A percentile compares a stretch with the other conserved stretches of the same genome.
These are phyloP conservation scores for Pipistrellus nathusii DNA, from an alignment of 2,797 vertebrate species.

Conservation along the genomic window DNA sequence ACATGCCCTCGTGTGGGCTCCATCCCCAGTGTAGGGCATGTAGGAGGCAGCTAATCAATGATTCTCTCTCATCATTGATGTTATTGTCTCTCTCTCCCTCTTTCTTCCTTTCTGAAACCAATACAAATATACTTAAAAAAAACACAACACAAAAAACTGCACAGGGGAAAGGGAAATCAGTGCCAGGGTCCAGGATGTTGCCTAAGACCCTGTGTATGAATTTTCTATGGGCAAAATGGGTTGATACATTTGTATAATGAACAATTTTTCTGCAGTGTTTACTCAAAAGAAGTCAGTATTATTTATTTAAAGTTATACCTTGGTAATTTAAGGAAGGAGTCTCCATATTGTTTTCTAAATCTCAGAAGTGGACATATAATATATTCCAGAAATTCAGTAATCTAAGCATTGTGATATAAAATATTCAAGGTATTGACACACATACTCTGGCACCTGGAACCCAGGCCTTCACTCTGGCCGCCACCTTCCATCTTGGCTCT, in stretches of 20 bases:
- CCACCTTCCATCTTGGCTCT: too few species aligned
- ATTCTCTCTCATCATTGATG: too few species aligned
- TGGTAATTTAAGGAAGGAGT: constrained; percentile 30
- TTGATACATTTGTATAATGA: not conserved
- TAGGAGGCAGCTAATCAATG: too few species aligned
- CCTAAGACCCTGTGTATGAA: not conserved
- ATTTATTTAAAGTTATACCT: not conserved
- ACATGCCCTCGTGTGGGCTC: too few species aligned
- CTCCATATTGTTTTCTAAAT: not conserved
- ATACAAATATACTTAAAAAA: too few species aligned
- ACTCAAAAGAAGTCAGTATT: not conserved
- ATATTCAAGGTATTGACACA: not conserved
- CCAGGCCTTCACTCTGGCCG: too few species aligned
- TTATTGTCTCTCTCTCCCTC: too few species aligned
- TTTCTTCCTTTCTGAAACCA: too few species aligned
- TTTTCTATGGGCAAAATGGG: not conserved
- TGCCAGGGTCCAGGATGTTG: not conserved
- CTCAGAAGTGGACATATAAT: not conserved
- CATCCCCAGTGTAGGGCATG: too few species aligned
- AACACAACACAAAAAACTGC: not conserved
- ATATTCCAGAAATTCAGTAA: not conserved
- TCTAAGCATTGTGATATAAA: not conserved
- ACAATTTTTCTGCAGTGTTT: not conserved
- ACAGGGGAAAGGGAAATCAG: not conserved
- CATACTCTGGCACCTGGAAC: not conserved